Base-by-base conservation (phyloP, 2,888 invertebrate species). In the Habrosyne pyritoides region DNA sequence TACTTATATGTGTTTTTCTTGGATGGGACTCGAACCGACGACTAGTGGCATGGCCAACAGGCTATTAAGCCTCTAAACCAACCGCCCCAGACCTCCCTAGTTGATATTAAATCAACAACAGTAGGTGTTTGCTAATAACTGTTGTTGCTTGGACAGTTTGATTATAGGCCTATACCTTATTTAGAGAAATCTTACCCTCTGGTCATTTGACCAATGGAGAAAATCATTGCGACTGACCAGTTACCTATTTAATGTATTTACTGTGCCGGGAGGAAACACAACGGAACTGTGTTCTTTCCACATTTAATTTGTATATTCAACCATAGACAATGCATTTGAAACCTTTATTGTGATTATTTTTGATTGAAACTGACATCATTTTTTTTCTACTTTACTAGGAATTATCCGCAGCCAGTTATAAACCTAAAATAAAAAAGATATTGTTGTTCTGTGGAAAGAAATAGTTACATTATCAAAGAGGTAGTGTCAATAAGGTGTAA, bases 81-180 rank as follows among this genome's bases (percentile, higher is more conserved):
- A 5, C 24, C 3, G 36, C 2, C 1, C 2, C 2, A 42, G 42
- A 42, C 42, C 42, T 18, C 42, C 18, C 14, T 42, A 42, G 42
- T 42, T 2, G 18, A 42, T 42, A 42, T 42, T 42, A 42, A 42
- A 42, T 42, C 42, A 36, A 42, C 42, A 42, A 42, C 42, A 42
- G 42, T 24, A 42, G 42, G 42, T 18, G 33, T 42, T 42, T 42
- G 42, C 18, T 42, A 42, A 18, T 42, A 1, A 42, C 18, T 42
- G 18, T 42, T 42, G 18, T 42, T 42, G 42, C 6, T 4, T 18
- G 42, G 42, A 42, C 42, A 42, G 18, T 18, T 42, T 42, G 42
- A 42, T 42, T 42, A 42, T 42, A 36, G n/a, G 18, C 42, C 42
- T 42, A 18, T n/a, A 42, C 42, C 42, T 42, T 42, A 42, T 42